Evolutionary conservation across 2,888 invertebrate genomes (phyloP).

Genomic region (Leptopilina syphax): DNA sequence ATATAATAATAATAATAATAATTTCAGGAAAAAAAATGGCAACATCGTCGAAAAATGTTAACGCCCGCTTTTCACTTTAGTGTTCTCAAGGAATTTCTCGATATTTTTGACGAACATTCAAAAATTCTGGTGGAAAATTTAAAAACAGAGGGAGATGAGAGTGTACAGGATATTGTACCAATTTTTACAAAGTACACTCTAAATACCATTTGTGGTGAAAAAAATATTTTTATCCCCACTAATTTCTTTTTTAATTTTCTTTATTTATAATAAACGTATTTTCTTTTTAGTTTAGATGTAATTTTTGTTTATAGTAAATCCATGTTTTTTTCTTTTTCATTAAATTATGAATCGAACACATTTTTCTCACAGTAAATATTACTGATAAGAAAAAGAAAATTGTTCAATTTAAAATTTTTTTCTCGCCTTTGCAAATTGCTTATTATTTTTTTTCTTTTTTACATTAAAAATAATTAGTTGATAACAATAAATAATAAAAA

Average conservation of each 20-base stretch:
- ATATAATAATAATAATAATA: background rate
- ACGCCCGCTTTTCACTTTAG: constrained; percentile 43
- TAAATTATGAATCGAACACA: no score
- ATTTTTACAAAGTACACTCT: constrained; percentile 81
- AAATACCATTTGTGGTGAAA: constrained; percentile 83
- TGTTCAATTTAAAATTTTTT: no score
- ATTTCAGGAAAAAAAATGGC: constrained; percentile 41
- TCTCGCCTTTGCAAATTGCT: no score
- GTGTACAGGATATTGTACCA: constrained; percentile 77
- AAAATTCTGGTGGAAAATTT: constrained; percentile 70
- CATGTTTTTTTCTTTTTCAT: no score
- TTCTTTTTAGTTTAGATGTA: no score
- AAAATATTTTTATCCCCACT: background rate
- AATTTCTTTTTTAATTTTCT: background rate
- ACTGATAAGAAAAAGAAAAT: no score
- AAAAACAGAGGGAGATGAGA: constrained; percentile 59
- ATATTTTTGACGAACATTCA: constrained; percentile 76
- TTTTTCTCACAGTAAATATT: no score
- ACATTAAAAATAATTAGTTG: no score
- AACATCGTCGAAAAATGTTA: constrained; percentile 41
- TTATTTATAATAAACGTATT: no score
- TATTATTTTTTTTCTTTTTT: no score
- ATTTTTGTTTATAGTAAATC: no score
- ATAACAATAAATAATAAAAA: no score
- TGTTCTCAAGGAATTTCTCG: constrained; percentile 77